A percentile compares a stretch with the other conserved stretches of the same genome.
These are phyloP conservation scores for Ylistrum balloti DNA, from an alignment of 1,140 invertebrate species.

Conservation along the genomic window DNA sequence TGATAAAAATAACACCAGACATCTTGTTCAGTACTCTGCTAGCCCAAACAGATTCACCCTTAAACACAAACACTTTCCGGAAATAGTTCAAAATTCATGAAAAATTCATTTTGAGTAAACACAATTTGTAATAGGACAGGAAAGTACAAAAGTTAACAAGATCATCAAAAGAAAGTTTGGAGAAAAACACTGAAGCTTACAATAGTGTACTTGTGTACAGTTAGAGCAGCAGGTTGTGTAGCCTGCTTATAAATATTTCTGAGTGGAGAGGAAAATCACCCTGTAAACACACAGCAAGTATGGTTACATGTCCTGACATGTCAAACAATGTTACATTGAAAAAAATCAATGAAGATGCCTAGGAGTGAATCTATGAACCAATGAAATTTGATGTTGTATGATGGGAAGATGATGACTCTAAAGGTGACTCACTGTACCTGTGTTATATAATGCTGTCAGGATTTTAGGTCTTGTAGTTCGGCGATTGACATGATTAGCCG, in stretches of 20 bases:
- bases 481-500: too few species aligned
- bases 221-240: too few species aligned
- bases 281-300: neutral
- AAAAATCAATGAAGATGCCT: slow-evolving; percentile 39
- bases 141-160: too few species aligned
- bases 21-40: neutral
- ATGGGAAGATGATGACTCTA: neutral
- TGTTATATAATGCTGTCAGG: neutral
- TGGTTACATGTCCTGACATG: neutral
- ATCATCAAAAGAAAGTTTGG: too few species aligned
- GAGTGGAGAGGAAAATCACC: neutral
- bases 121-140: too few species aligned
- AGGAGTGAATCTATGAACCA: neutral
- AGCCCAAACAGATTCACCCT: neutral
- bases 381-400: neutral
- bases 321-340: neutral
- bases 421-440: neutral
- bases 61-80: neutral
- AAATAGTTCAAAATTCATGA: neutral
- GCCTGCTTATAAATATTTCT: neutral
- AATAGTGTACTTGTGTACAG: too few species aligned
- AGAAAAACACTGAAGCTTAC: too few species aligned
- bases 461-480: too few species aligned
- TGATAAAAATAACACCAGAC: neutral
- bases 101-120: neutral